These are phyloP conservation scores for Centrocercus urophasianus DNA, from an alignment of 2,113 vertebrate species.

Conservation along the genomic window DNA sequence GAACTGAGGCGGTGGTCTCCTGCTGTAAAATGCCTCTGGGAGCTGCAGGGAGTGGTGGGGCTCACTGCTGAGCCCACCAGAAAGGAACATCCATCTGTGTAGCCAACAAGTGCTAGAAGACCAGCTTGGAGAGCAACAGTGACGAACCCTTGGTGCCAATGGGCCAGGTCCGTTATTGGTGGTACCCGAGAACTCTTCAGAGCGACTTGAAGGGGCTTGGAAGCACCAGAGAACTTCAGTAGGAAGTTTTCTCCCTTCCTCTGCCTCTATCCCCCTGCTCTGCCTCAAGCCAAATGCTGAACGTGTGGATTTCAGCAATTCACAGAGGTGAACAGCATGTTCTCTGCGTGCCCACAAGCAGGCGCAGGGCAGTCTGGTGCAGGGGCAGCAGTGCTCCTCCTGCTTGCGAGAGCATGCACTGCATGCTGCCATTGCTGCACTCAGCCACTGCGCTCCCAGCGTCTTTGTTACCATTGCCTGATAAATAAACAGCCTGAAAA, in stretches of 20 bases:
- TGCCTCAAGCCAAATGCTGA: neutral
- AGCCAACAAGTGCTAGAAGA: slow-evolving; percentile 34
- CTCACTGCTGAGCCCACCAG: neutral
- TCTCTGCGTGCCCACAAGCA: too few relatives aligned
- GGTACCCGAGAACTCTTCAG: neutral
- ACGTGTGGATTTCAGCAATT: neutral
- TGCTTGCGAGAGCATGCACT: slow-evolving; percentile 37
- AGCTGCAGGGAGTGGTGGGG: neutral
- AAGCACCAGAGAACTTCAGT: slow-evolving; percentile 39
- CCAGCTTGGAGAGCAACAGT: slow-evolving; percentile 28
- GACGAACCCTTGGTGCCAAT: slow-evolving; percentile 33
- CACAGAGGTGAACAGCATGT: neutral
- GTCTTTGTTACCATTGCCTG: slow-evolving; percentile 77
- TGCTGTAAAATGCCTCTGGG: neutral
- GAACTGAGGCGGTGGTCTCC: neutral
- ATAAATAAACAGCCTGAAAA: slow-evolving; percentile 84
- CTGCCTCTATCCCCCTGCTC: neutral
- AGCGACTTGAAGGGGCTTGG: slow-evolving; percentile 35
- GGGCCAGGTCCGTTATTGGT: slow-evolving; percentile 58
- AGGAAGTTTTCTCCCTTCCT: slow-evolving; percentile 27
- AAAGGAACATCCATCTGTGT: fast-evolving
- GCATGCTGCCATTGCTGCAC: slow-evolving; percentile 53
- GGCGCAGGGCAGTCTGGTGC: slow-evolving; percentile 13
- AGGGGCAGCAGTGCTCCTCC: slow-evolving; percentile 21
- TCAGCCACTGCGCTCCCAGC: slow-evolving; percentile 65